Base-by-base conservation (phyloP, 1,140 invertebrate genomes). In the Plutomurus gul region DNA sequence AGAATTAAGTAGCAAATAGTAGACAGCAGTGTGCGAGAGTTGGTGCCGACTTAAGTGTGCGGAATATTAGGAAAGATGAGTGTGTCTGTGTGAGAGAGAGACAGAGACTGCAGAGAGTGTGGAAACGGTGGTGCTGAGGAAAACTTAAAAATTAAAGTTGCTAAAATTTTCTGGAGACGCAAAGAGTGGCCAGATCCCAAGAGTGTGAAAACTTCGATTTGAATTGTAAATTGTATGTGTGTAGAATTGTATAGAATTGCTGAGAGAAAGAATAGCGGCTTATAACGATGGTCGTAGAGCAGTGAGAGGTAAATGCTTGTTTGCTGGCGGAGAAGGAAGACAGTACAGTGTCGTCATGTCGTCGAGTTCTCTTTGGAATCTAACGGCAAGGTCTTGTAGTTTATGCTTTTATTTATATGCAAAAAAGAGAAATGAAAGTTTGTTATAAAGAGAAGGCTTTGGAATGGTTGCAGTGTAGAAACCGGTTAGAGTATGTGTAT, bases 81-180 rank as follows among this genome's bases (percentile, higher is more conserved):
- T 72, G 18, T 72, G 4, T 39, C 33, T 11, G 16, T 72, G 4
- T 43, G 56, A 40, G 30, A 60, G 51, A 39, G 36, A 70, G 65
- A 71, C 46, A 72, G 43, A 70, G 47, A 56, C n/a, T n/a, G n/a
- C n/a, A n/a, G n/a, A 71, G 30, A 51, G 40, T 65, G 30, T n/a
- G n/a, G n/a, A n/a, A n/a, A n/a, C n/a, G n/a, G n/a, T n/a, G n/a
- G n/a, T n/a, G 40, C 43, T 36, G 78, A 79, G 51, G 51, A 76
- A 75, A 76, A 80, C 74, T 77, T 81, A 78, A 81, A 81, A 81
- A 81, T 78, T 81, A 81, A 78, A 80, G 78, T 80, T 71, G 78
- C 51, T 60, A 75, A 79, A 75, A 75, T 76, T 76, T 76, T 33
- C 49, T 76, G 18, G 75, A 78, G 33, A 78, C 27, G 39, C 37